Evolutionary conservation across 2,113 vertebrate genomes (phyloP).

Genomic region (Rhabdornis inornatus): DNA sequence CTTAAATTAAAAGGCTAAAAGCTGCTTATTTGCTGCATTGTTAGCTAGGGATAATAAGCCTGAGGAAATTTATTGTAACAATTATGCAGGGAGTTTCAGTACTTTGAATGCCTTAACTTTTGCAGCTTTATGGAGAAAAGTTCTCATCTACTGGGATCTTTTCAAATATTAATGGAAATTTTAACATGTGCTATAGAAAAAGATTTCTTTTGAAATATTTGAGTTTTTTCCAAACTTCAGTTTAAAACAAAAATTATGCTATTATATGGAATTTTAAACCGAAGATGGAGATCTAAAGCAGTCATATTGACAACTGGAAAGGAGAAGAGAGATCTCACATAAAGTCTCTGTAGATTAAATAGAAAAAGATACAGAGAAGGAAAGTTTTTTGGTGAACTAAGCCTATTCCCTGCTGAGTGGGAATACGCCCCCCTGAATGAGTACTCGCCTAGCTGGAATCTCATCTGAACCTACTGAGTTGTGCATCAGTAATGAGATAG

Average conservation of each 20-base stretch:
- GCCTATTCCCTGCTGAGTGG: not conserved
- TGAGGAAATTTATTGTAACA: not conserved
- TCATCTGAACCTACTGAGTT: not conserved
- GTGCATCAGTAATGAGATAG: not conserved
- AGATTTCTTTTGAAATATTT: not conserved
- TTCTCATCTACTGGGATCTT: not conserved
- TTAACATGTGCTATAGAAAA: not conserved
- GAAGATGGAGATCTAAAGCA: not conserved
- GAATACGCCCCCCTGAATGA: fast-evolving
- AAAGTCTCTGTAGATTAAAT: not conserved
- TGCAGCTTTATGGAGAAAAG: not conserved
- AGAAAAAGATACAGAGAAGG: not conserved
- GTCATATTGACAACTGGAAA: not conserved
- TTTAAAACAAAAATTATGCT: not conserved
- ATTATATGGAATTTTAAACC: not conserved
- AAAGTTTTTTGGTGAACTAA: not conserved
- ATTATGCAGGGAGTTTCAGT: not conserved
- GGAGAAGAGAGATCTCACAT: not conserved
- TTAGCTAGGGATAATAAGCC: not conserved
- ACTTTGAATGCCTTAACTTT: not conserved
- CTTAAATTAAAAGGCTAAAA: not conserved
- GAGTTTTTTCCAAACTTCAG: not conserved
- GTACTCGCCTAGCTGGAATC: not conserved
- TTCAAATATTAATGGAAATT: not conserved
- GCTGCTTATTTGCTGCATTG: not conserved